These are phyloP conservation scores for Deilephila porcellus DNA, from an alignment of 2,888 invertebrate species.

Conservation along the genomic window DNA sequence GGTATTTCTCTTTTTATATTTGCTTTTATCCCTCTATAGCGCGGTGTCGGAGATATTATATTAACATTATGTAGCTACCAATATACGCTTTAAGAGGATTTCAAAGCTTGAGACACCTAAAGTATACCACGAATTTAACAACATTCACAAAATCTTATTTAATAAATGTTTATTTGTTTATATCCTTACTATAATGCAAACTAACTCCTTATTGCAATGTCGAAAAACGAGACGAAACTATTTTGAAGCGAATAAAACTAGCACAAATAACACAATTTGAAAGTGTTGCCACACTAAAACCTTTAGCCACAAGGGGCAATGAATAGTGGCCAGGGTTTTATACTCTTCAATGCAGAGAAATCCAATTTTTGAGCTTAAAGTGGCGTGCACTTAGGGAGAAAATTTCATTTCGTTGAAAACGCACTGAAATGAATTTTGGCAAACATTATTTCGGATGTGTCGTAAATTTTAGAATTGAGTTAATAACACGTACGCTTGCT, in stretches of 20 bases:
- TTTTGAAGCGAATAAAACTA: not conserved
- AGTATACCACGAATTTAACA: too few species aligned
- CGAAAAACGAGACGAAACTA: not conserved
- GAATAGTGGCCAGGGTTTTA: slow-evolving; percentile 14
- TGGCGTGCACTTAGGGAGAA: slow-evolving; percentile 13
- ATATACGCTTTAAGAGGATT: too few species aligned
- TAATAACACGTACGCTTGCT: not conserved
- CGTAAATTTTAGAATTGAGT: not conserved
- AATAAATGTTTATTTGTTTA: not conserved
- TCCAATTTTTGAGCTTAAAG: slow-evolving; percentile 22
- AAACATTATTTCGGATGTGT: slow-evolving; percentile 8
- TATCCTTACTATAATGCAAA: not conserved
- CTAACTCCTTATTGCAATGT: too few species aligned
- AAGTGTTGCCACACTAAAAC: slow-evolving; percentile 15
- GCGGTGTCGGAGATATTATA: too few species aligned
- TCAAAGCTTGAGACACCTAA: too few species aligned
- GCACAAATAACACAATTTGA: slow-evolving; percentile 1
- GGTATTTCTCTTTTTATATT: too few species aligned
- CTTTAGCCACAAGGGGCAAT: slow-evolving; percentile 1
- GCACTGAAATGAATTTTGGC: slow-evolving; percentile 13
- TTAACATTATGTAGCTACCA: too few species aligned
- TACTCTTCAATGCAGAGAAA: slow-evolving; percentile 10
- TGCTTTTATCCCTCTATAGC: too few species aligned
- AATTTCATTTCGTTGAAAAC: slow-evolving; percentile 24
- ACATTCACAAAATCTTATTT: too few species aligned